phyloP scores from a whole-genome alignment of 2,113 vertebrate species.

The Sander vitreus region DNA sequence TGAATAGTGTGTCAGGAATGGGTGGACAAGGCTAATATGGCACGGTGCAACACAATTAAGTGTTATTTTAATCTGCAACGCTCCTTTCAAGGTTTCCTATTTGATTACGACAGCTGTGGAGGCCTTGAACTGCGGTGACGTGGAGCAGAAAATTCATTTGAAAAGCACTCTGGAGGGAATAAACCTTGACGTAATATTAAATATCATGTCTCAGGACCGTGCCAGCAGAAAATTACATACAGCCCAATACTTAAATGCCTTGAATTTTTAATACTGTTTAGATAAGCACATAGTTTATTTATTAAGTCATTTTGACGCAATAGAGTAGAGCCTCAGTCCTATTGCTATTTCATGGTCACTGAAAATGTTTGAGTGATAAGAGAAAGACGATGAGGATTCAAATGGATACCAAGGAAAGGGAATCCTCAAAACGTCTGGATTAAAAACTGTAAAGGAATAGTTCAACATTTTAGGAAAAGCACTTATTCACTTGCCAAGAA shows the following conservation, averaged over 20 bases:
- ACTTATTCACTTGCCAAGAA: background rate
- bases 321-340: slow-evolving; percentile 5
- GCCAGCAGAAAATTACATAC: slow-evolving; percentile 66
- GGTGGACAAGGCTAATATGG: slow-evolving; percentile 70
- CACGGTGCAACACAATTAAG: slow-evolving; percentile 72
- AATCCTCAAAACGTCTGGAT: slow-evolving; percentile 2
- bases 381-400: background rate
- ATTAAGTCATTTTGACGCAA: slow-evolving; percentile 37
- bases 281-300: slow-evolving; percentile 65
- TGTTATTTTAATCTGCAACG: slow-evolving; percentile 72
- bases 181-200: slow-evolving; percentile 73
- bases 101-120: slow-evolving; percentile 74
- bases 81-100: slow-evolving; percentile 68
- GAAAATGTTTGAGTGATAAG: slow-evolving; percentile 1
- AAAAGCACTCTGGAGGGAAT: slow-evolving; percentile 75
- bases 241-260: slow-evolving; percentile 53
- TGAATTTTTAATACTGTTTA: slow-evolving; percentile 67
- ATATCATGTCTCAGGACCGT: slow-evolving; percentile 66
- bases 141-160: slow-evolving; percentile 85
- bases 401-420: background rate
- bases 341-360: slow-evolving; percentile 29
- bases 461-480: background rate
- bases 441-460: background rate
- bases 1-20: slow-evolving; percentile 66
- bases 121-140: slow-evolving; percentile 66